phyloP scores from a whole-genome alignment of 92 coral and sea anemone species.

The Palythoa heliodiscus region DNA sequence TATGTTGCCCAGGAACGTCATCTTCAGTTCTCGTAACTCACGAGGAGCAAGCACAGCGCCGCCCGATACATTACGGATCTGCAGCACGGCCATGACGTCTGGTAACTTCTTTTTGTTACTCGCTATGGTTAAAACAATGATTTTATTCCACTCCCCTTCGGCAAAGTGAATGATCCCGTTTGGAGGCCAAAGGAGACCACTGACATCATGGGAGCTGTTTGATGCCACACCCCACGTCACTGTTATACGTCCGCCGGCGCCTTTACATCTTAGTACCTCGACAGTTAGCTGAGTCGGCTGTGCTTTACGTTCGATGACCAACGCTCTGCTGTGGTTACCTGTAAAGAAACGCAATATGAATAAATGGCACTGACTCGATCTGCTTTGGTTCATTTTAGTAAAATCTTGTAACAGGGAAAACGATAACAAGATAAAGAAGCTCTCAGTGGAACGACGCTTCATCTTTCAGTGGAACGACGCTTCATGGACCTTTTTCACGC shows the following conservation, averaged over 20 bases:
- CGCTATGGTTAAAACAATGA: constrained; percentile 3
- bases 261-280: constrained; percentile 27
- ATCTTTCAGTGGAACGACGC: too few relatives aligned
- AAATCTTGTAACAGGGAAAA: too few relatives aligned
- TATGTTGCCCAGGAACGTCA: constrained; percentile 6
- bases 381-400: background rate
- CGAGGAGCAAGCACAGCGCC: constrained; percentile 32
- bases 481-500: too few relatives aligned
- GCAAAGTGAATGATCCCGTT: background rate
- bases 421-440: too few relatives aligned
- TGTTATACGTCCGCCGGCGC: constrained; percentile 13
- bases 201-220: constrained; percentile 10
- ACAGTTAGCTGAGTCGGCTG: background rate
- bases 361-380: background rate
- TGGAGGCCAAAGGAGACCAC: constrained; percentile 33
- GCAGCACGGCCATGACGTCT: background rate
- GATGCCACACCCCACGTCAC: constrained; percentile 17
- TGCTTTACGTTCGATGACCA: constrained; percentile 22
- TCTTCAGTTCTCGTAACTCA: constrained; percentile 20
- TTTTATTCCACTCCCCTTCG: constrained; percentile 31
- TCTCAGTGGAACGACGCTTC: too few relatives aligned
- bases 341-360: background rate
- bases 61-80: constrained; percentile 34
- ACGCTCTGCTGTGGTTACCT: background rate
- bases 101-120: constrained; percentile 26